Base-by-base conservation (phyloP, 2,113 vertebrate species). In the Prunella fulvescens region DNA sequence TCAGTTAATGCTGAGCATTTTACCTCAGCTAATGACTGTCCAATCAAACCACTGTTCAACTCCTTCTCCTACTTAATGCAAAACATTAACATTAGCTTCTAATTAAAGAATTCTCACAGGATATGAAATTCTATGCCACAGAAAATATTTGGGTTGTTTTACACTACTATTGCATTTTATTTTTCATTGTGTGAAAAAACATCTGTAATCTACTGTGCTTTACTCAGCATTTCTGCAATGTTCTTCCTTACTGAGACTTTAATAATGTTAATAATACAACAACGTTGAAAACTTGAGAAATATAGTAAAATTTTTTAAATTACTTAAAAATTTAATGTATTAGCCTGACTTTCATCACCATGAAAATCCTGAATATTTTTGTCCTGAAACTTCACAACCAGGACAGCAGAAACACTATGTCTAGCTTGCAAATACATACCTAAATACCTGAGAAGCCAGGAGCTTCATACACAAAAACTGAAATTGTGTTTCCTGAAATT, bases 51-150 rank as follows among this genome's bases (percentile, higher is more conserved):
- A 47, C 18, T 37, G 42, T 57, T 82, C 65, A 90, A 50, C 45
- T 67, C 39, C 79, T 97, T 73, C 88, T 96, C 83, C 88, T 78
- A 54, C 29, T 88, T 92, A 83, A 69, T 26, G 28, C 11, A 85
- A 60, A 90, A 92, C 72, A 83, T 48, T 77, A 84, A 48, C 42
- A 79, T 64, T 19, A 93, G 76, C 71, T 92, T 86, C 51, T 93
- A 94, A 73, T 93, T 93, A 92, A 84, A 65, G 83, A 97, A 91
- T 77, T 37, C 29, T 92, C 92, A 83, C 45, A 95, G 69, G 80
- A 86, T 26, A 86, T 28, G 33, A 97, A 96, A 96, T 95, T 90
- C 80, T 22, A 95, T 95, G n/a, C 61, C 77, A 51, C 2, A 80
- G 62, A 86, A 96, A 70, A 79, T 60, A 74, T 66, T 44, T 93